Conservation (phyloP, 1,140 invertebrate genomes). For the Caenorhabditis latens region DNA sequence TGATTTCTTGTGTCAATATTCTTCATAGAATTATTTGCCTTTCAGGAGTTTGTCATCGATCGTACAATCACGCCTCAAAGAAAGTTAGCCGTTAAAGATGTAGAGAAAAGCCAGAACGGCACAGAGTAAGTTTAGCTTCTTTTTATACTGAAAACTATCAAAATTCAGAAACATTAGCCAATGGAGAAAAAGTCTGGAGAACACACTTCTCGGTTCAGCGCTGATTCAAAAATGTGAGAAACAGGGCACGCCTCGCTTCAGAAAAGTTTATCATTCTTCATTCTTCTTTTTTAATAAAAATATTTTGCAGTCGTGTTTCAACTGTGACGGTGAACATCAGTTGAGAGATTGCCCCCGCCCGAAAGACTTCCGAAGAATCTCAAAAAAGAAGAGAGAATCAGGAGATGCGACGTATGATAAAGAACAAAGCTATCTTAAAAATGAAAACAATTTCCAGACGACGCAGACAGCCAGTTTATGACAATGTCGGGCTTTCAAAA, state of each 20-base stretch:
- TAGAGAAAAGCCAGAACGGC: not conserved
- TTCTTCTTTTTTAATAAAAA: too few relatives aligned
- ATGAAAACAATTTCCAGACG: not conserved
- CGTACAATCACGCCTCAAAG: slow-evolving; percentile 14
- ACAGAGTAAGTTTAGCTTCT: not conserved
- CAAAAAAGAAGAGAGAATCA: slow-evolving; percentile 44
- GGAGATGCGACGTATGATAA: slow-evolving; percentile 1
- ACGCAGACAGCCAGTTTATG: not conserved
- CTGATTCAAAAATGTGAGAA: not conserved
- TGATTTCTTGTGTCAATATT: not conserved
- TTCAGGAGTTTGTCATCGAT: slow-evolving; percentile 28
- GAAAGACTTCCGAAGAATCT: slow-evolving; percentile 59
- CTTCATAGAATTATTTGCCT: not conserved
- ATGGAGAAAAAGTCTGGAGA: not conserved
- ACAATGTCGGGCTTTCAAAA: slow-evolving; percentile 12
- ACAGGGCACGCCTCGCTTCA: not conserved
- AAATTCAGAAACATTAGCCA: not conserved
- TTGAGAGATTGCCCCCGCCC: slow-evolving; percentile 59
- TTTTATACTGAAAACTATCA: not conserved
- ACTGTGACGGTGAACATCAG: slow-evolving; percentile 64
- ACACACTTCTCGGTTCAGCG: not conserved
- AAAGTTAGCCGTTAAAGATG: not conserved
- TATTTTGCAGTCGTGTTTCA: slow-evolving; percentile 62
- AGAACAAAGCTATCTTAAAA: slow-evolving; percentile 28
- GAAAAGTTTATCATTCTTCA: not conserved